Evolutionary conservation across 2,888 invertebrate genomes (phyloP).

Genomic region (Pimpla rufipes): DNA sequence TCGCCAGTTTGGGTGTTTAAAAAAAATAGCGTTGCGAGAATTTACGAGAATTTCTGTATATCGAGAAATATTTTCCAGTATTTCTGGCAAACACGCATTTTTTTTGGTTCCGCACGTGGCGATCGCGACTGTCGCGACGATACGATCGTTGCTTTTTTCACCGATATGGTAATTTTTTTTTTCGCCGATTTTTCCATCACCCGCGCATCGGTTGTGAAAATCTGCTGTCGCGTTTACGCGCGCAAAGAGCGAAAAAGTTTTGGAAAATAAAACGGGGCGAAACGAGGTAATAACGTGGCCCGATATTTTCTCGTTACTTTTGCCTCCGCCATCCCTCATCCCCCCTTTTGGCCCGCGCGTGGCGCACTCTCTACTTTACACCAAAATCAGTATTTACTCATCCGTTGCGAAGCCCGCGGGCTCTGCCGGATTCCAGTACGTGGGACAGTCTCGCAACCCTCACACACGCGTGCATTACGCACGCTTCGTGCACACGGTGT

Average conservation of each 20-base stretch:
- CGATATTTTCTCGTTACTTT: constrained; percentile 59
- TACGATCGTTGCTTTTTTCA: not conserved
- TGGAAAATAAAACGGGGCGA: constrained; percentile 6
- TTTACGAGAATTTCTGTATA: too few species aligned
- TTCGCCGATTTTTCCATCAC: not conserved
- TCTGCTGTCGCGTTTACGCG: not conserved
- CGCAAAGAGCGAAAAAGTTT: not conserved
- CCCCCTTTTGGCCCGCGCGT: not conserved
- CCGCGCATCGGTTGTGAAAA: not conserved
- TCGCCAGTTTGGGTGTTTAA: too few species aligned
- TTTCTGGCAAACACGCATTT: too few species aligned
- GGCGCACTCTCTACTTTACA: constrained; percentile 37
- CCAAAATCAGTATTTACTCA: constrained; percentile 61
- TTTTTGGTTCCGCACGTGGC: too few species aligned
- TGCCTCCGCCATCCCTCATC: constrained; percentile 43
- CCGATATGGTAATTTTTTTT: not conserved
- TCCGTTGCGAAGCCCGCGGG: constrained; percentile 50
- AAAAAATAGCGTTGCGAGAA: too few species aligned
- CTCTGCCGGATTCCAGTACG: constrained; percentile 32
- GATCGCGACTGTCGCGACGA: too few species aligned
- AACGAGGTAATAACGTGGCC: constrained; percentile 61
- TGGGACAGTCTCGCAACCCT: constrained; percentile 27
- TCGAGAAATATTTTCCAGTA: too few species aligned
- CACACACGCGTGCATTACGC: constrained; percentile 35
- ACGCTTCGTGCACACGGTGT: too few species aligned